phyloP scores from a whole-genome alignment of 2,888 invertebrate species.

The Tinea semifulvella region DNA sequence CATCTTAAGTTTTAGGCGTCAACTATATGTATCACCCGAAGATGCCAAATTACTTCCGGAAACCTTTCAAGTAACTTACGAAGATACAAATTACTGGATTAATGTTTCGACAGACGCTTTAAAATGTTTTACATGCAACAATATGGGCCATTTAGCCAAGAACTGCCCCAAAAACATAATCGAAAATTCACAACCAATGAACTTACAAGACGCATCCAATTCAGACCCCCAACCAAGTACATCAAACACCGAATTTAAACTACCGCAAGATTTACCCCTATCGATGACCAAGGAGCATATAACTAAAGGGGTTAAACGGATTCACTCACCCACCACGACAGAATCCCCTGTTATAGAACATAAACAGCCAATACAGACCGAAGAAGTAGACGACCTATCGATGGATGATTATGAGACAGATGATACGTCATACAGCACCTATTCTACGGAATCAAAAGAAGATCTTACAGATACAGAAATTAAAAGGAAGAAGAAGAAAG shows the following conservation, averaged over 20 bases:
- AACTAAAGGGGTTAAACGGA: no score
- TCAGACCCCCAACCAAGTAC: no score
- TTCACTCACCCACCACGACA: no score
- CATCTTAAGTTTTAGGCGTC: slow-evolving; percentile 12
- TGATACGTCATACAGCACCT: slow-evolving; percentile 3
- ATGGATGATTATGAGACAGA: no score
- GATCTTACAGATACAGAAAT: background rate
- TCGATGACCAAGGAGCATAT: no score
- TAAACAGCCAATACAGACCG: no score
- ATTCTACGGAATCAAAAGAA: background rate
- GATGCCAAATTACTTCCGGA: slow-evolving; percentile 15
- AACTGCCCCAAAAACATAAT: slow-evolving; percentile 16
- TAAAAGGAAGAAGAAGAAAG: slow-evolving; percentile 1
- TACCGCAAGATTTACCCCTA: no score
- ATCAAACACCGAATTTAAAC: no score
- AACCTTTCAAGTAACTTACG: slow-evolving; percentile 17
- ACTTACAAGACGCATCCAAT: no score
- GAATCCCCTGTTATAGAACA: no score
- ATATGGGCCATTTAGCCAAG: slow-evolving; percentile 16
- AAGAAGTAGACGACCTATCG: no score
- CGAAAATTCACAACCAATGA: no score
- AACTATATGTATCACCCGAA: slow-evolving; percentile 16
- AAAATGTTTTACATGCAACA: slow-evolving; percentile 18
- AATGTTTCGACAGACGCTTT: slow-evolving; percentile 17
- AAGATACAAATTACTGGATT: slow-evolving; percentile 19